These are phyloP conservation scores for Syngnathus acus DNA, from an alignment of 2,797 vertebrate genomes.

Conservation along the genomic window DNA sequence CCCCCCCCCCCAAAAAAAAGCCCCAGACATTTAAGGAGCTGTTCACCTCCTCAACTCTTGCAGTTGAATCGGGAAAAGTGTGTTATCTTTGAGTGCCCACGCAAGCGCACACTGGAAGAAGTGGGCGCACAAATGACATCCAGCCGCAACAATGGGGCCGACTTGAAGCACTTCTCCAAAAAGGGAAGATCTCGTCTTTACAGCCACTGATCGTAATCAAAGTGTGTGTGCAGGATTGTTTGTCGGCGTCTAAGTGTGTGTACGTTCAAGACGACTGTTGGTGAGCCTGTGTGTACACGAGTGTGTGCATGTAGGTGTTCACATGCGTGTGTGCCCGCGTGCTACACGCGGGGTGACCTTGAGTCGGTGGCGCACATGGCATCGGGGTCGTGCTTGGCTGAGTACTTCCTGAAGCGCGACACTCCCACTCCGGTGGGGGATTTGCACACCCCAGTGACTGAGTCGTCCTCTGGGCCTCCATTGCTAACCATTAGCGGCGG, in stretches of 20 bases:
- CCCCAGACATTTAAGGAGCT: neutral
- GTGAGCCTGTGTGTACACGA: conserved; percentile 15
- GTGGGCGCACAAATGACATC: neutral
- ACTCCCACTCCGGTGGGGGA: conserved; percentile 69
- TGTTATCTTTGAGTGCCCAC: neutral
- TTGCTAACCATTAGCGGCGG: conserved; percentile 72
- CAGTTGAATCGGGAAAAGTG: neutral
- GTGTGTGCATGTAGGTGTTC: conserved; percentile 13
- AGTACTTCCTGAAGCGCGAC: conserved; percentile 72
- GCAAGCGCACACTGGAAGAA: neutral
- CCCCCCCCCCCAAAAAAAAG: too few relatives aligned
- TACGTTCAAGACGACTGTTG: neutral
- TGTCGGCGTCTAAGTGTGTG: neutral
- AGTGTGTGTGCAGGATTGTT: neutral
- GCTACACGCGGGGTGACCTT: conserved; percentile 70
- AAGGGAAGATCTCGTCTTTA: neutral
- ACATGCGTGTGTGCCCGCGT: conserved; percentile 23
- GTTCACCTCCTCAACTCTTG: neutral
- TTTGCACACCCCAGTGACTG: conserved; percentile 62
- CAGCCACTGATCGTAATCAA: neutral
- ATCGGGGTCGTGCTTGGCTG: conserved; percentile 68
- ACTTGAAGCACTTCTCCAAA: neutral
- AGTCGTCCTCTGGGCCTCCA: conserved; percentile 65
- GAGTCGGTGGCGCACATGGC: conserved; percentile 50
- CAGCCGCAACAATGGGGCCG: neutral